Evolutionary conservation across 2,113 vertebrate species (phyloP).

Genomic region (Apistogramma diplotaenia): DNA sequence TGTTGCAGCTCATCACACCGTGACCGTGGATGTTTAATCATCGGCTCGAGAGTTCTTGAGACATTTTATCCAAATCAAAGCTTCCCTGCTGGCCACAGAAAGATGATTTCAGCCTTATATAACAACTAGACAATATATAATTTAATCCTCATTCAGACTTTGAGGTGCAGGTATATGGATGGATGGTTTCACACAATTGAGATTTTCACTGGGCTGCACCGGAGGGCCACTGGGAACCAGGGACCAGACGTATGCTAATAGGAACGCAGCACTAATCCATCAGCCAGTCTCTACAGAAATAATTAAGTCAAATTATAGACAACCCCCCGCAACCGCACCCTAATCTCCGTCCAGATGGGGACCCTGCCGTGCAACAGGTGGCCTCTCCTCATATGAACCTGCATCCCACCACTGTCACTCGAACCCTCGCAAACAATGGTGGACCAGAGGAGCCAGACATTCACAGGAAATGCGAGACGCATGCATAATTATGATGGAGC

Average conservation of each 20-base stretch:
- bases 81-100: background rate
- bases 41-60: background rate
- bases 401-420: slow-evolving; percentile 56
- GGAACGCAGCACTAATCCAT: slow-evolving; percentile 62
- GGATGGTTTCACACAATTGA: slow-evolving; percentile 32
- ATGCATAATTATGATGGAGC: slow-evolving; percentile 45
- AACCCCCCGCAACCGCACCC: slow-evolving; percentile 31
- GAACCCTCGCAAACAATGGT: slow-evolving; percentile 60
- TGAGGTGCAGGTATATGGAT: background rate
- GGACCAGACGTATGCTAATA: slow-evolving; percentile 52
- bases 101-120: background rate
- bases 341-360: slow-evolving; percentile 70
- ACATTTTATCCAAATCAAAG: background rate
- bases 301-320: slow-evolving; percentile 70
- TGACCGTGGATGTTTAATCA: background rate
- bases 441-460: slow-evolving; percentile 17
- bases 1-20: background rate
- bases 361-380: slow-evolving; percentile 75
- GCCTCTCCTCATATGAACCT: slow-evolving; percentile 55
- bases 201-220: slow-evolving; percentile 19
- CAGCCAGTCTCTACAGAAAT: slow-evolving; percentile 56
- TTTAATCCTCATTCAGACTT: slow-evolving; percentile 13
- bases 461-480: slow-evolving; percentile 37
- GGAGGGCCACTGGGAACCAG: slow-evolving; percentile 28
- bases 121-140: background rate